Conservation (phyloP, 2,888 invertebrate genomes). For the Ypsolopha scabrella region DNA sequence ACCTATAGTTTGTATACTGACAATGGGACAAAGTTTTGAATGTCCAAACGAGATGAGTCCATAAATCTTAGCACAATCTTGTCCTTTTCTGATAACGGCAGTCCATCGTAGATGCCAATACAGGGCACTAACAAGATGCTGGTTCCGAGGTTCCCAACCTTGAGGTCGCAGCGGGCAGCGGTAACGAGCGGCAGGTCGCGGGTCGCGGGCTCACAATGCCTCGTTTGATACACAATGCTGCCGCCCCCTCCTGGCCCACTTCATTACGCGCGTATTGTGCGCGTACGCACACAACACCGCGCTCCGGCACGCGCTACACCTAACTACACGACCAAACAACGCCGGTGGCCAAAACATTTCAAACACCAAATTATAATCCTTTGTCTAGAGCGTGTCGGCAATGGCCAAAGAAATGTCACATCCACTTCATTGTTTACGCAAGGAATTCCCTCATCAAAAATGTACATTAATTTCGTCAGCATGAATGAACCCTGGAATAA, state of each 20-base stretch:
- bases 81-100: too few species aligned
- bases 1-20: too few species aligned
- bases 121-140: constrained; percentile 22
- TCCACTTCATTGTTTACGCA: background rate
- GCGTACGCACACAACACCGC: constrained; percentile 8
- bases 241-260: constrained; percentile 64
- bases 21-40: too few species aligned
- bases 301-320: constrained; percentile 28
- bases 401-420: constrained; percentile 19
- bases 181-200: constrained; percentile 50
- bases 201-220: constrained; percentile 38
- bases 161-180: constrained; percentile 21
- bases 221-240: constrained; percentile 56
- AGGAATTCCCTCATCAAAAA: constrained; percentile 1
- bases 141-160: constrained; percentile 6
- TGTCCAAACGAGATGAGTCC: too few species aligned
- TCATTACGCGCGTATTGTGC: constrained; percentile 69
- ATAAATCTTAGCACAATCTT: too few species aligned
- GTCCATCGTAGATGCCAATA: background rate
- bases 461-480: background rate
- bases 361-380: constrained; percentile 20
- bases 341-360: constrained; percentile 36
- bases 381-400: constrained; percentile 14
- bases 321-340: constrained; percentile 40
- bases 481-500: background rate